Percentiles rank a stretch among this genome's conserved stretches.
phyloP scores from a whole-genome alignment of 2,888 invertebrate genomes.

The Lottia scabra region DNA sequence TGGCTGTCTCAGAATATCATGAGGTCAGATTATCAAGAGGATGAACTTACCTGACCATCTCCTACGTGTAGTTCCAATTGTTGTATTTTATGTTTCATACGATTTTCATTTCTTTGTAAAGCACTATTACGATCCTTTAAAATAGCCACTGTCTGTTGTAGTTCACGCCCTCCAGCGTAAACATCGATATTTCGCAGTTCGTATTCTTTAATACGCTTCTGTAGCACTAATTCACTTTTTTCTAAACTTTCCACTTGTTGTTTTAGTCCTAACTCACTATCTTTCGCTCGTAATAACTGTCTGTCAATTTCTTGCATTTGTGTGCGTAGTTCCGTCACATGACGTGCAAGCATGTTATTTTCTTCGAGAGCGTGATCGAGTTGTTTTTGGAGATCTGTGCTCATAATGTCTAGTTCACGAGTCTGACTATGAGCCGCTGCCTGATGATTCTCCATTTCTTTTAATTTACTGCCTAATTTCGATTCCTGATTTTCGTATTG shows the following conservation, averaged over 20 bases:
- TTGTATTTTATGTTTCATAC: constrained; percentile 49
- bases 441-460: constrained; percentile 53
- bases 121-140: constrained; percentile 51
- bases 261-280: constrained; percentile 42
- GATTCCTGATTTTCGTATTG: constrained; percentile 52
- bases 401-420: constrained; percentile 52
- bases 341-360: constrained; percentile 51
- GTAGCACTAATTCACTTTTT: constrained; percentile 44
- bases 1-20: too few relatives aligned
- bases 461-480: constrained; percentile 43
- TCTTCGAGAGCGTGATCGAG: constrained; percentile 53
- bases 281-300: constrained; percentile 40
- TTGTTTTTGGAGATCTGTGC: constrained; percentile 49
- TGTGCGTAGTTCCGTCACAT: constrained; percentile 35
- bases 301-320: constrained; percentile 46
- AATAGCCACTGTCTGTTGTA: constrained; percentile 44
- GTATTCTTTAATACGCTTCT: constrained; percentile 46
- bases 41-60: constrained; percentile 37
- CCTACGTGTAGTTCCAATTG: constrained; percentile 44
- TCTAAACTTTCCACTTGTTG: constrained; percentile 46
- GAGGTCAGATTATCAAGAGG: too few relatives aligned
- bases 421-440: constrained; percentile 51
- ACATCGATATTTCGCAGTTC: constrained; percentile 50
- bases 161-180: constrained; percentile 45
- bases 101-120: constrained; percentile 53